Percentiles rank a stretch among this genome's conserved stretches.
phyloP scores from a whole-genome alignment of 2,113 vertebrate species.

The Epinephelus moara region DNA sequence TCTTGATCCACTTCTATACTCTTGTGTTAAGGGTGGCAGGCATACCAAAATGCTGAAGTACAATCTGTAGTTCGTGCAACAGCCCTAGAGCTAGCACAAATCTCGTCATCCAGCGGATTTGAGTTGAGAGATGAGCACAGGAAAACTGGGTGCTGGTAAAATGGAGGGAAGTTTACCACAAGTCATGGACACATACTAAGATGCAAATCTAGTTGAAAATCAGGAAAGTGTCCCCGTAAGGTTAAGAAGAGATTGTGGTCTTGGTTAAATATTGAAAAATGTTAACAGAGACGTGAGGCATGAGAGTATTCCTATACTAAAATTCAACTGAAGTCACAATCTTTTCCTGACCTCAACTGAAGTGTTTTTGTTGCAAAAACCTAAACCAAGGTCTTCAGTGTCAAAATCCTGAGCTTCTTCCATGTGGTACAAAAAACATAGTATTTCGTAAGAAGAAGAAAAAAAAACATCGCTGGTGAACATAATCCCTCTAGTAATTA shows the following conservation, averaged over 20 bases:
- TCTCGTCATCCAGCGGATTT: too few relatives aligned
- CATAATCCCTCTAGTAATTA: background rate
- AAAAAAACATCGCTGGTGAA: background rate
- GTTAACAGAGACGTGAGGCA: background rate
- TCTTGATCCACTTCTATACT: too few relatives aligned
- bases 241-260: background rate
- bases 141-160: too few relatives aligned
- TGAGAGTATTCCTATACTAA: background rate
- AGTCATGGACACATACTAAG: too few relatives aligned
- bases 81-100: too few relatives aligned
- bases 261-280: slow-evolving; percentile 9
- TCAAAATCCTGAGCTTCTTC: background rate
- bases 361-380: background rate
- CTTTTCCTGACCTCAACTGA: background rate
- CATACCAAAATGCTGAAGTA: too few relatives aligned
- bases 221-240: too few relatives aligned
- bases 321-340: background rate
- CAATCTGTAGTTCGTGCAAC: too few relatives aligned
- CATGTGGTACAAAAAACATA: background rate
- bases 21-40: too few relatives aligned
- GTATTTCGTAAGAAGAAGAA: background rate
- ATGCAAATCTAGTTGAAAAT: too few relatives aligned
- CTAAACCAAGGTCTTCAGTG: background rate
- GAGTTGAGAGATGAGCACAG: too few relatives aligned
- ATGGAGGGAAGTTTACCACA: too few relatives aligned